Evolutionary conservation across 2,113 vertebrate species (phyloP).

Genomic region (Zingel zingel): DNA sequence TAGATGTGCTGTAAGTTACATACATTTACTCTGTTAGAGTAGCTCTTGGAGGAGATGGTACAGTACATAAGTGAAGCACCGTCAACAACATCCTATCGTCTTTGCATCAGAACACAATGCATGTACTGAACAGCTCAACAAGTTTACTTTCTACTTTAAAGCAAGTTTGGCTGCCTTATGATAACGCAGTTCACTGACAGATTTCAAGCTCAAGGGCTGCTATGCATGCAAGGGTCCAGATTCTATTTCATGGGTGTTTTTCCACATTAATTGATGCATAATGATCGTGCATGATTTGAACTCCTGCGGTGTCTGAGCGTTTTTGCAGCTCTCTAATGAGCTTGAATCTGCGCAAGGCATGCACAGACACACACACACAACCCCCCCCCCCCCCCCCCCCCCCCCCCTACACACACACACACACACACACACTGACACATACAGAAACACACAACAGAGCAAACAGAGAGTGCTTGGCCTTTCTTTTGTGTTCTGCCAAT

Average conservation of each 20-base stretch:
- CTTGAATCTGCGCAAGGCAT: constrained; percentile 12
- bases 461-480: neutral
- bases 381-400: too few species aligned
- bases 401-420: neutral
- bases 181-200: neutral
- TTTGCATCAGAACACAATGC: neutral
- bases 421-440: neutral
- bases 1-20: constrained; percentile 29
- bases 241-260: constrained; percentile 43
- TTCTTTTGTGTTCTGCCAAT: neutral
- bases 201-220: constrained; percentile 15
- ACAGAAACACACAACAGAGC: neutral
- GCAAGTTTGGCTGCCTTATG: neutral
- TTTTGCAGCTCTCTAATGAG: constrained; percentile 63
- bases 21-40: constrained; percentile 8
- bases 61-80: neutral
- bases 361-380: neutral
- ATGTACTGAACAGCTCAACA: neutral
- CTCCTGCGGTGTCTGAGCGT: constrained; percentile 45
- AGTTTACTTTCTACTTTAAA: neutral
- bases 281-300: constrained; percentile 54
- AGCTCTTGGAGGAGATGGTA: constrained; percentile 13
- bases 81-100: neutral
- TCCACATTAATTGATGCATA: constrained; percentile 50
- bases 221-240: constrained; percentile 23